Percentiles rank a stretch among this genome's conserved stretches.
These are phyloP conservation scores for Bovichtus variegatus DNA, from an alignment of 2,797 vertebrate species.

Conservation along the genomic window DNA sequence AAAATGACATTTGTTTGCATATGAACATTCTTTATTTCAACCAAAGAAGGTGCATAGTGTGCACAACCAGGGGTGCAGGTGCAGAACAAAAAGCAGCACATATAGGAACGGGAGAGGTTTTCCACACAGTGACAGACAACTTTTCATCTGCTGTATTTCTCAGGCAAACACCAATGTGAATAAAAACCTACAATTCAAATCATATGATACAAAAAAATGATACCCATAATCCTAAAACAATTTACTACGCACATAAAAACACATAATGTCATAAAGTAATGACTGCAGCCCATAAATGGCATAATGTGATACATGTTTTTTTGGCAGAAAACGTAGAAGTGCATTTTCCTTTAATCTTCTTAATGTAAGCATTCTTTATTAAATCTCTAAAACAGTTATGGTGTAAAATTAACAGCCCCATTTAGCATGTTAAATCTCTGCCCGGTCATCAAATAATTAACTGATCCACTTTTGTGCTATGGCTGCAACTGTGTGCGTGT, in stretches of 20 bases:
- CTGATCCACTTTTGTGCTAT: slow-evolving; percentile 53
- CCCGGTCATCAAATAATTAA: slow-evolving; percentile 57
- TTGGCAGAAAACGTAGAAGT: slow-evolving; percentile 6
- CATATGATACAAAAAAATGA: no score
- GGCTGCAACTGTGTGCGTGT: slow-evolving; percentile 41
- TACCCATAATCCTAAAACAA: no score
- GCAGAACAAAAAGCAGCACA: background rate
- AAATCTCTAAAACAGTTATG: slow-evolving; percentile 32
- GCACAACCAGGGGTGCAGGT: slow-evolving; percentile 4
- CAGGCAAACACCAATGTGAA: slow-evolving; percentile 10
- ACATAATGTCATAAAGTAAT: slow-evolving; percentile 6
- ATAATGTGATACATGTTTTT: background rate
- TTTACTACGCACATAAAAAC: background rate
- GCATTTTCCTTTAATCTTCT: slow-evolving; percentile 1
- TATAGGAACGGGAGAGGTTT: no score
- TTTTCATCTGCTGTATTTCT: slow-evolving; percentile 1
- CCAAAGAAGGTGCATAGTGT: background rate
- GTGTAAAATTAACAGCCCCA: slow-evolving; percentile 43
- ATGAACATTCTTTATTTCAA: slow-evolving; percentile 13
- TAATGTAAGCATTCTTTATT: slow-evolving; percentile 4
- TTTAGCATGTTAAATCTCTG: slow-evolving; percentile 38
- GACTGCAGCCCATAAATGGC: slow-evolving; percentile 7
- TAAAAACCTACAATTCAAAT: background rate
- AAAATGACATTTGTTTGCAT: background rate
- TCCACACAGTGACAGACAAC: no score